phyloP scores from a whole-genome alignment of 2,797 vertebrate genomes.

The Trachops cirrhosus region DNA sequence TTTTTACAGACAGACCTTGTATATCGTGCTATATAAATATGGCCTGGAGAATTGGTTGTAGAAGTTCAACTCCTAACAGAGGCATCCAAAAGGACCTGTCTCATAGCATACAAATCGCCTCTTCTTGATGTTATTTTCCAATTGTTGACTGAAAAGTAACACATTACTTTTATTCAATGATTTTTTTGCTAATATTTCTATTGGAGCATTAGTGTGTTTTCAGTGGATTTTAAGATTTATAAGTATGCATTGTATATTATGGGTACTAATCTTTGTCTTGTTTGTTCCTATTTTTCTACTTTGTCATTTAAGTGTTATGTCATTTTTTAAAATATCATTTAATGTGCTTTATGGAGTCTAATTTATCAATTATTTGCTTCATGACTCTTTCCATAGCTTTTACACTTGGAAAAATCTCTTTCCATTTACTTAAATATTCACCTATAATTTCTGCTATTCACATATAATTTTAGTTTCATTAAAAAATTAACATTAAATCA shows the following conservation, averaged over 20 bases:
- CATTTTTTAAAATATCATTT: neutral
- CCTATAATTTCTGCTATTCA: neutral
- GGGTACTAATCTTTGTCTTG: neutral
- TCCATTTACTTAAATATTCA: constrained; percentile 11
- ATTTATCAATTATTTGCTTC: constrained; percentile 24
- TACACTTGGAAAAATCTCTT: neutral
- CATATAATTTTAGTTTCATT: neutral
- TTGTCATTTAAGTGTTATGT: neutral
- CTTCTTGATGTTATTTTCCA: constrained; percentile 16
- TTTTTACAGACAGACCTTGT: no score
- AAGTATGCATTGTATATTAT: neutral
- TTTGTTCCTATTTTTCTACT: neutral
- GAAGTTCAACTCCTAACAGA: neutral
- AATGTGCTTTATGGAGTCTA: neutral
- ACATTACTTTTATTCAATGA: neutral
- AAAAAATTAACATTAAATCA: neutral
- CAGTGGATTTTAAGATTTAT: neutral
- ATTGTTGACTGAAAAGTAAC: neutral
- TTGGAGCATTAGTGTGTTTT: neutral
- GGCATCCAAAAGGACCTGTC: neutral
- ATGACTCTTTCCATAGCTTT: neutral
- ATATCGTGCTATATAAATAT: neutral
- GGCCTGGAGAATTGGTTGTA: neutral
- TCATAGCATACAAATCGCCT: neutral
- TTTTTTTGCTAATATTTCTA: constrained; percentile 32